Conservation (phyloP, 1,140 invertebrate species). For the Stegodyphus dumicola region DNA sequence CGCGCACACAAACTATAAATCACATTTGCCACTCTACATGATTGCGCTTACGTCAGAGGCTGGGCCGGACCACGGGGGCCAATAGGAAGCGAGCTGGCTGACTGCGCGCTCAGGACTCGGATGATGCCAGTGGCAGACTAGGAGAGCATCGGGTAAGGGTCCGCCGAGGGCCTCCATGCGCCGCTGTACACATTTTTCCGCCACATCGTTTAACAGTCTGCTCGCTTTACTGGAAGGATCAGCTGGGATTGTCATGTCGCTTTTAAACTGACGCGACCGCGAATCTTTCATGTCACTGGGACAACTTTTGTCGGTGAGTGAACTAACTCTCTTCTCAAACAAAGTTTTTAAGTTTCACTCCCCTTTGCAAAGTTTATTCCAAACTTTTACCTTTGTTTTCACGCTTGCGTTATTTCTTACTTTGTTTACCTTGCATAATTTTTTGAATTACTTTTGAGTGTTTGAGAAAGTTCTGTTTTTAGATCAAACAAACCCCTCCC, state of each 20-base stretch:
- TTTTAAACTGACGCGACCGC: conserved; percentile 4
- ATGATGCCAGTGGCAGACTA: conserved; percentile 28
- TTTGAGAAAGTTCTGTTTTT: too few species aligned
- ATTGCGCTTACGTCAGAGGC: conserved; percentile 50
- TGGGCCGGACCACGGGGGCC: conserved; percentile 41
- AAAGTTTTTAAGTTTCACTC: too few species aligned
- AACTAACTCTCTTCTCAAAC: too few species aligned
- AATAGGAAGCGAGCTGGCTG: conserved; percentile 8
- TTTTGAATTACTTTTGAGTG: too few species aligned
- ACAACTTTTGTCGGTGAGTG: conserved; percentile 21
- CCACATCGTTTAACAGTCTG: not conserved
- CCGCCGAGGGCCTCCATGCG: conserved; percentile 5
- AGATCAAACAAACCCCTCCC: too few species aligned
- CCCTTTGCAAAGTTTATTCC: too few species aligned
- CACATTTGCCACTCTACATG: conserved; percentile 58
- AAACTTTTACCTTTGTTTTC: too few species aligned
- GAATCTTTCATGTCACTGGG: conserved; percentile 28
- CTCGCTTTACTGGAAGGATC: not conserved
- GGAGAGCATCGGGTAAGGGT: conserved; percentile 4
- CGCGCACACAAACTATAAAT: conserved; percentile 56
- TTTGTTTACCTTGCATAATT: too few species aligned
- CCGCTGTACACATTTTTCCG: not conserved
- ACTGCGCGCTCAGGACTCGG: conserved; percentile 10
- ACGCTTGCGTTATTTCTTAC: too few species aligned
- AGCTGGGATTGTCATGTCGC: conserved; percentile 35